phyloP scores from a whole-genome alignment of 2,797 vertebrate genomes.

The Ptychobarbus kaznakovi region DNA sequence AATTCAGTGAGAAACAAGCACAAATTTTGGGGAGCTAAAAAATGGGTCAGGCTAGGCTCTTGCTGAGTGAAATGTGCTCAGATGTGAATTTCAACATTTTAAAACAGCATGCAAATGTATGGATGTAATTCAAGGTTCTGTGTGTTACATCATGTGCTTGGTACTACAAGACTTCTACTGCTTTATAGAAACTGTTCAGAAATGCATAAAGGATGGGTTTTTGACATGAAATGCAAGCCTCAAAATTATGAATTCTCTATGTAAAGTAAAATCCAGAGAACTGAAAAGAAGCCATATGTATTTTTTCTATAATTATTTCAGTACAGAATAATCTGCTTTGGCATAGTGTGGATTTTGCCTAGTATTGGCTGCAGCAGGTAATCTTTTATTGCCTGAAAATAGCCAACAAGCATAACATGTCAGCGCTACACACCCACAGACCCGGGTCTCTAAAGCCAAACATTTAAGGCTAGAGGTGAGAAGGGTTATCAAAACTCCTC shows the following conservation, averaged over 20 bases:
- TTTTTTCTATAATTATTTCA: not conserved
- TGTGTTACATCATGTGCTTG: constrained; percentile 22
- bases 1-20: not conserved
- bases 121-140: constrained; percentile 26
- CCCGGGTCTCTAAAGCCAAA: constrained; percentile 43
- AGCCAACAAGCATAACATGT: constrained; percentile 23
- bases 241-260: not conserved
- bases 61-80: constrained; percentile 8
- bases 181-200: constrained; percentile 29
- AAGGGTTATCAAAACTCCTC: constrained; percentile 55
- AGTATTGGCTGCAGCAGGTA: not conserved
- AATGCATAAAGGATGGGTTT: constrained; percentile 10
- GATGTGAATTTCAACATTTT: not conserved
- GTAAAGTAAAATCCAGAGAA: not conserved
- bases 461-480: constrained; percentile 53
- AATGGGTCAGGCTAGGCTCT: not conserved
- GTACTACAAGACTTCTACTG: constrained; percentile 14
- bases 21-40: not conserved
- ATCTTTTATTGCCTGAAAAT: constrained; percentile 28
- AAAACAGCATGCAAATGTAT: constrained; percentile 31
- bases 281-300: not conserved
- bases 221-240: not conserved
- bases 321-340: not conserved
- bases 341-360: not conserved
- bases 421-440: constrained; percentile 29